Conservation (phyloP, 2,888 invertebrate species). For the Sminthurides aquaticus region DNA sequence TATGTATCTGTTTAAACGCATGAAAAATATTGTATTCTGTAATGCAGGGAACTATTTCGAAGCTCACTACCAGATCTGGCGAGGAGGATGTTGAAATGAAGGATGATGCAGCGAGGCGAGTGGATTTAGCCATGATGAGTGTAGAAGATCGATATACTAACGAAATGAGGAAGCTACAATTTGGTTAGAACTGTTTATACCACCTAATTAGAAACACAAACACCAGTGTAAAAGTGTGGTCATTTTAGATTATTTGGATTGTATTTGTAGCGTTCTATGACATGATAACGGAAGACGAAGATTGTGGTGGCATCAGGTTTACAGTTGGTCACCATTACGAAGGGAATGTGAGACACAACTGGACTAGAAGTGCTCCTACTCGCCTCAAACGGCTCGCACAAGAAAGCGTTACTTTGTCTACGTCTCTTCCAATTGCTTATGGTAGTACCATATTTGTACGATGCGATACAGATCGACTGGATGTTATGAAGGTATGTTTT, state of each 20-base stretch:
- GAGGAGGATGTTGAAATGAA: conserved; percentile 38
- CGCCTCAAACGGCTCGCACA: conserved; percentile 87
- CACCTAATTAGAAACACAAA: too few relatives aligned
- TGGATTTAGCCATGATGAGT: conserved; percentile 51
- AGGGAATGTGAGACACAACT: conserved; percentile 74
- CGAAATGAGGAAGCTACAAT: conserved; percentile 81
- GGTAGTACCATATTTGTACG: conserved; percentile 86
- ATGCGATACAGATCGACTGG: conserved; percentile 85
- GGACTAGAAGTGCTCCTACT: conserved; percentile 76
- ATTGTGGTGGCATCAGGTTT: conserved; percentile 67
- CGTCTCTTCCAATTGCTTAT: conserved; percentile 82
- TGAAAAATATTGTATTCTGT: too few relatives aligned
- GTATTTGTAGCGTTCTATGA: conserved; percentile 69
- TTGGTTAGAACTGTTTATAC: conserved; percentile 59
- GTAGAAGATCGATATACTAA: conserved; percentile 71
- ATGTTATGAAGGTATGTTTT: conserved; percentile 75
- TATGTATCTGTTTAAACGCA: too few relatives aligned
- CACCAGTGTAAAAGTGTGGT: neutral
- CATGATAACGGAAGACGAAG: conserved; percentile 69
- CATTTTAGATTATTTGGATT: conserved; percentile 18
- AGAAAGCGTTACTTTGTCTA: conserved; percentile 87
- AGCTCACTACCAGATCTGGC: conserved; percentile 32
- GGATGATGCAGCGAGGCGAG: conserved; percentile 26
- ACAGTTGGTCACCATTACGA: conserved; percentile 84
- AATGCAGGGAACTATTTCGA: conserved; percentile 33